Percentiles rank a stretch among this genome's conserved stretches.
Conservation (phyloP, 2,888 invertebrate species). For the Sarcophaga rosellei region DNA sequence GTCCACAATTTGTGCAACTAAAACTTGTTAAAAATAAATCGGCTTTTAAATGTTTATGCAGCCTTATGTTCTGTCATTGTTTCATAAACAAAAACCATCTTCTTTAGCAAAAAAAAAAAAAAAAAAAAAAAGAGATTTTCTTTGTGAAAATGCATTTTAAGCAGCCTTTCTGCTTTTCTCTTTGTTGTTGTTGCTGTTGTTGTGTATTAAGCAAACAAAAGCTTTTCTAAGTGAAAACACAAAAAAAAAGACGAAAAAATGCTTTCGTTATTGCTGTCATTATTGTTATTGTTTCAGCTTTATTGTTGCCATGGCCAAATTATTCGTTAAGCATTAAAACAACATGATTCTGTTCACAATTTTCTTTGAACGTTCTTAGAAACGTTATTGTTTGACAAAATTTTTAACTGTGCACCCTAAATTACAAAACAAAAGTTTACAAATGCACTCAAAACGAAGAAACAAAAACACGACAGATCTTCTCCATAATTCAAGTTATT, state of each 20-base stretch:
- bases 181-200: not conserved
- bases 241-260: not conserved
- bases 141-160: conserved; percentile 27
- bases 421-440: conserved; percentile 5
- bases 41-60: too few relatives aligned
- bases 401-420: conserved; percentile 39
- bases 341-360: conserved; percentile 32
- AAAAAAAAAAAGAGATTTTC: not conserved
- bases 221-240: not conserved
- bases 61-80: too few relatives aligned
- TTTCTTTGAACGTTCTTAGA: conserved; percentile 27
- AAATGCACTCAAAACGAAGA: not conserved
- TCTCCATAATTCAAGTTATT: not conserved
- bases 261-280: not conserved
- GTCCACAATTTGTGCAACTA: not conserved
- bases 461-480: not conserved
- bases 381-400: not conserved
- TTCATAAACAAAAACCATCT: too few relatives aligned
- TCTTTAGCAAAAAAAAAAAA: not conserved
- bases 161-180: not conserved
- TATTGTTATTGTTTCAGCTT: conserved; percentile 19
- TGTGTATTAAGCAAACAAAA: conserved; percentile 17
- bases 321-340: conserved; percentile 10
- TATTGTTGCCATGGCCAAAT: conserved; percentile 25
- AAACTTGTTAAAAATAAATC: not conserved